A percentile compares a stretch with the other conserved stretches of the same genome.
phyloP scores from a whole-genome alignment of 2,888 invertebrate genomes.

The Geotrupes spiniger region DNA sequence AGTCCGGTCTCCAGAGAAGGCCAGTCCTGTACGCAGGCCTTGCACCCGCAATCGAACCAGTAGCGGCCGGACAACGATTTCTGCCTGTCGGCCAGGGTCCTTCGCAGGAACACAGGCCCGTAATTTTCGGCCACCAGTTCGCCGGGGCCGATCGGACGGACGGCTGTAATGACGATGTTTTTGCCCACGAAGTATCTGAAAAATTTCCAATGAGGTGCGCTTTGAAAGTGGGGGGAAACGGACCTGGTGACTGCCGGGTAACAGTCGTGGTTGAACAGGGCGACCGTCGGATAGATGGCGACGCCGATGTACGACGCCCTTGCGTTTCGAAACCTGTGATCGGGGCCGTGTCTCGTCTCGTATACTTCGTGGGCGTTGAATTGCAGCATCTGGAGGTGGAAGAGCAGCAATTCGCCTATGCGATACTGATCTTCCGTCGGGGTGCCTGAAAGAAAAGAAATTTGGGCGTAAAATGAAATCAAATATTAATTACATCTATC shows the following conservation, averaged over 20 bases:
- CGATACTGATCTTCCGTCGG: conserved; percentile 57
- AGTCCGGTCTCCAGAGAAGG: conserved; percentile 60
- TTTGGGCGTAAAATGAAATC: too few species aligned
- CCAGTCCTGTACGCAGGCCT: conserved; percentile 74
- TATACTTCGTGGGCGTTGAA: conserved; percentile 85
- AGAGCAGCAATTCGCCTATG: conserved; percentile 65
- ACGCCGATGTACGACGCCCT: conserved; percentile 63
- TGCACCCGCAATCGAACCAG: conserved; percentile 75
- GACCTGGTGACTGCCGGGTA: conserved; percentile 74
- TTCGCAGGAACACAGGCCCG: conserved; percentile 71
- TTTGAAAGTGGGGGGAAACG: background rate
- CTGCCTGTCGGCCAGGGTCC: conserved; percentile 58
- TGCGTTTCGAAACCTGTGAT: conserved; percentile 54
- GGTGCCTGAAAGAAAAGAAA: conserved; percentile 32
- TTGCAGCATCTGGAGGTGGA: conserved; percentile 72
- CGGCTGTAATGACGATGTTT: conserved; percentile 66
- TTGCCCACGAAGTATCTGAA: conserved; percentile 72
- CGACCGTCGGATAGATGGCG: conserved; percentile 72
- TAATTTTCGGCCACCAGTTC: conserved; percentile 80
- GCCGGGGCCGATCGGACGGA: conserved; percentile 62
- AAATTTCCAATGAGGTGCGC: too few species aligned
- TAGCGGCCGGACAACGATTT: conserved; percentile 67
- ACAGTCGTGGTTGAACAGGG: conserved; percentile 82
- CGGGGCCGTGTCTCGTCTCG: conserved; percentile 57
- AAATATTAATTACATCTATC: too few species aligned